Conservation (phyloP, 2,113 vertebrate genomes). For the Prionailurus bengalensis region DNA sequence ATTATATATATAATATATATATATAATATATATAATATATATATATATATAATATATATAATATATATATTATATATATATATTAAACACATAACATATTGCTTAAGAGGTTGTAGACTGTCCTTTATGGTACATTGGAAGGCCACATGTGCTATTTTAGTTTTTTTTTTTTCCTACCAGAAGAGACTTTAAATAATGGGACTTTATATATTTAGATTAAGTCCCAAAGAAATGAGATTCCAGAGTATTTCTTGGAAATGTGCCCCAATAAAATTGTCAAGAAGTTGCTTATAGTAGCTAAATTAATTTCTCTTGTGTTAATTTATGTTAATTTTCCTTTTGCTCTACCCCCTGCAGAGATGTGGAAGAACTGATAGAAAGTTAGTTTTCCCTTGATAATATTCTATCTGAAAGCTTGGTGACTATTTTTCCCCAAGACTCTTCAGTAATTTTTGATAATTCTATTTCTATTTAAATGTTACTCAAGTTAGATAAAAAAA, state of each 20-base stretch:
- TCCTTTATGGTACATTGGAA: conserved; percentile 43
- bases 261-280: neutral
- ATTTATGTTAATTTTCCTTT: conserved; percentile 37
- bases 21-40: no score
- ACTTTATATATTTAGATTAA: neutral
- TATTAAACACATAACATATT: conserved; percentile 3
- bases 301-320: conserved; percentile 10
- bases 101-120: conserved; percentile 5
- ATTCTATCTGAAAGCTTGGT: conserved; percentile 18
- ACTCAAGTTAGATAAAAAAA: conserved; percentile 25
- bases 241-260: conserved; percentile 48
- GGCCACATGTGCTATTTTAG: neutral
- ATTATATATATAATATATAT: no score
- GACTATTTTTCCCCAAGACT: neutral
- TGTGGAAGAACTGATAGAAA: neutral
- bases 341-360: neutral
- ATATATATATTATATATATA: no score
- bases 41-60: no score
- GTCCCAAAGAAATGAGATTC: conserved; percentile 33
- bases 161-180: neutral
- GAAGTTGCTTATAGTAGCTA: neutral
- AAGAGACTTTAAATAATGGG: conserved; percentile 40
- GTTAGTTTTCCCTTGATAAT: conserved; percentile 12
- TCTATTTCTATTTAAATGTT: conserved; percentile 20
- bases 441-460: conserved; percentile 25